Evolutionary conservation across 1,140 invertebrate genomes (phyloP).

Genomic region (Apis cerana): DNA sequence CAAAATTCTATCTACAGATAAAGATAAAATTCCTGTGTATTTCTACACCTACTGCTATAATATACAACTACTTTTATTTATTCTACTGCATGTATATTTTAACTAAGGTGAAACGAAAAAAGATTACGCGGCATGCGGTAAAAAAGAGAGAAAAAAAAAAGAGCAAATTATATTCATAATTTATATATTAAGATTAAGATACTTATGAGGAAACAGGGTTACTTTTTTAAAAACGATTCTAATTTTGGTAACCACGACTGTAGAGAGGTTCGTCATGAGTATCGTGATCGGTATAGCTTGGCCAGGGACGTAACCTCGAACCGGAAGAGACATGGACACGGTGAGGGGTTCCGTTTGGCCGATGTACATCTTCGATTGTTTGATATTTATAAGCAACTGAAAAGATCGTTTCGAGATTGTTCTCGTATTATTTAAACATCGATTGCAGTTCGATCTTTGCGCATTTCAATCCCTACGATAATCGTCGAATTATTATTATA

Average conservation of each 20-base stretch:
- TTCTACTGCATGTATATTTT: background rate
- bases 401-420: background rate
- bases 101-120: background rate
- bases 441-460: no score
- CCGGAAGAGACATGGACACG: conserved; percentile 64
- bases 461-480: no score
- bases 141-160: background rate
- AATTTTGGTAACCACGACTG: conserved; percentile 66
- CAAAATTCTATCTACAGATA: background rate
- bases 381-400: conserved; percentile 68
- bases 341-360: conserved; percentile 67
- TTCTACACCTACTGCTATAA: background rate
- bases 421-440: background rate
- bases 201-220: background rate
- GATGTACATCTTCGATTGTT: conserved; percentile 66
- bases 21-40: background rate
- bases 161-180: background rate
- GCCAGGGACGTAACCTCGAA: conserved; percentile 72
- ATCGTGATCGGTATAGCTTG: conserved; percentile 69
- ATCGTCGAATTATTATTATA: no score
- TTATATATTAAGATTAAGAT: background rate
- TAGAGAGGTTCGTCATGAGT: conserved; percentile 63
- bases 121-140: background rate
- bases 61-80: no score
- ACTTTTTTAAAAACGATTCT: conserved; percentile 72